Evolutionary conservation across 2,888 invertebrate genomes (phyloP), one percentile per base, ranked within the genome.

Genomic region (Drosophila multiciliata): DNA sequence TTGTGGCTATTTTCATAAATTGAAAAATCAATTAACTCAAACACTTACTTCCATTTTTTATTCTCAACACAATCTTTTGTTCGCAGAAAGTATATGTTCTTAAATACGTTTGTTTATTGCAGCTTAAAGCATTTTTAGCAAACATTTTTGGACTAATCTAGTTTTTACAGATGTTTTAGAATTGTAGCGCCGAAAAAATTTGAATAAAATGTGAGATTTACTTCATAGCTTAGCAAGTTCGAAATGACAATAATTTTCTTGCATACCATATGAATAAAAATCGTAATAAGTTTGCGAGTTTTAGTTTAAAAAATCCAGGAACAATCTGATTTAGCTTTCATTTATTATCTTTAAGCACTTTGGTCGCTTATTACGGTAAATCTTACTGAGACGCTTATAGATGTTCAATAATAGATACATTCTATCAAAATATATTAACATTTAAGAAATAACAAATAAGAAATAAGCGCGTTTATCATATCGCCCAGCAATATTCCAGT

Each of bases 71-170:
- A 5, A 70, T 35, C n/a, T 67, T 57, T 20, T 53, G 68, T 33
- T 66, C 40, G 7, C 49, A 75, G 26, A 57, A 63, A 32, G 60
- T 69, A 54, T 53, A 67, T 8, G 68, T 53, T 40, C 70, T 63
- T 1, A 65, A 42, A 52, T 63, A 67, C 7, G 61, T 45, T 32
- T 62, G 66, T 6, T 62, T 66, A 45, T 67, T 79, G 42, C 66
- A 72, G 58, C 61, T 65, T 65, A 79, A 66, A 50, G 83, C 68
- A 38, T 67, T 54, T 26, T 74, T 58, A 40, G 67, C 54, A 57
- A 88, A 77, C 83, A 83, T 83, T 33, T 64, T 74, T 15, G 9
- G 45, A 15, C 68, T 54, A 50, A 26, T 54, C 61, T 52, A 8
- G 48, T 60, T 49, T 64, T 45, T 50, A 52, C 49, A 45, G 8